A percentile compares a stretch with the other conserved stretches of the same genome.
Conservation (phyloP, 30 jellyfish, hydroid and myxozoan species). For the Pseudorhiza aurosa region DNA sequence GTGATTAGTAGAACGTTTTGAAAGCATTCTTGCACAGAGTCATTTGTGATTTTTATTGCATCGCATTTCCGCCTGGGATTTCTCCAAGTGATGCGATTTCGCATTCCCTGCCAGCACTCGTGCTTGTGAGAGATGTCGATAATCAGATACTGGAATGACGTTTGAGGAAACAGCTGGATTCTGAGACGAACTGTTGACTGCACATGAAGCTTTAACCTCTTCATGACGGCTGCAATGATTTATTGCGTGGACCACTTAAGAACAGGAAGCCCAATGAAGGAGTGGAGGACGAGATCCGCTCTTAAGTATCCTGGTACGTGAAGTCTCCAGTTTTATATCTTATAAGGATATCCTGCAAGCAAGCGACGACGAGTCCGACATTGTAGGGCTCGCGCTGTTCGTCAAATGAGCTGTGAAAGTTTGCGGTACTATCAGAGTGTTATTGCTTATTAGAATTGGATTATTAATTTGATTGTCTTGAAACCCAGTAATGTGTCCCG, state of each 20-base stretch:
- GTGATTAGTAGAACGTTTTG: too few species aligned
- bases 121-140: too few species aligned
- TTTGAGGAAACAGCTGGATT: background rate
- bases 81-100: too few species aligned
- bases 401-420: constrained; percentile 42
- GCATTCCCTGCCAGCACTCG: too few species aligned
- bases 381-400: constrained; percentile 34
- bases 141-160: background rate
- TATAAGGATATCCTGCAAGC: constrained; percentile 22
- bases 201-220: background rate
- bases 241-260: background rate
- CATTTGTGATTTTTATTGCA: too few species aligned
- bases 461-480: constrained; percentile 10
- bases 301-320: background rate
- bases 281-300: background rate
- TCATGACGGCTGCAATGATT: background rate
- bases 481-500: constrained; percentile 2
- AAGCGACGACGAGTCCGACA: constrained; percentile 2
- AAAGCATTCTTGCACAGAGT: too few species aligned
- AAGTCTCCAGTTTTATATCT: background rate
- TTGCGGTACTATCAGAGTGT: constrained; percentile 48
- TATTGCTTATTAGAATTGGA: constrained; percentile 25
- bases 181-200: constrained; percentile 12
- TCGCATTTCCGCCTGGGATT: too few species aligned
- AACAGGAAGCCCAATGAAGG: constrained; percentile 3